Evolutionary conservation across 2,113 vertebrate genomes (phyloP).

Genomic region (Plecotus auritus): DNA sequence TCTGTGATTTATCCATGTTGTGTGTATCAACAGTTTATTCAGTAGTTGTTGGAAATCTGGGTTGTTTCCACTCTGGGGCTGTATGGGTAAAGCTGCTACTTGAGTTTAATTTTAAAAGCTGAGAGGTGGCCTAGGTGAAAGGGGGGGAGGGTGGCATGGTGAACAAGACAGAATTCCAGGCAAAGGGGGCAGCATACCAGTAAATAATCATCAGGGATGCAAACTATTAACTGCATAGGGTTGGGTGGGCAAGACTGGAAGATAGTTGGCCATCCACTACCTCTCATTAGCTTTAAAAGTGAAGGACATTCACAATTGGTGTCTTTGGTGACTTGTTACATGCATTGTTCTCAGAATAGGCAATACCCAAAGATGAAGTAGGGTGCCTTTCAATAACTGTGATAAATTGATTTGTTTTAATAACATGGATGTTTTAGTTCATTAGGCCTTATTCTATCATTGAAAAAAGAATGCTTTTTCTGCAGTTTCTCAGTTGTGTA

Average conservation of each 20-base stretch:
- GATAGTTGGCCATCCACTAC: background rate
- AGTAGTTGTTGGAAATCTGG: background rate
- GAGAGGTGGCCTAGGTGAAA: background rate
- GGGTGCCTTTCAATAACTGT: background rate
- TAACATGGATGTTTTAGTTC: constrained; percentile 1
- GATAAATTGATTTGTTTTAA: background rate
- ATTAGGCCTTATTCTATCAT: background rate
- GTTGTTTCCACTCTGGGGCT: background rate
- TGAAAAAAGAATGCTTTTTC: background rate
- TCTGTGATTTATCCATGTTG: background rate
- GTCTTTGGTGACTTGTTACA: background rate
- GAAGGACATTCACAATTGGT: background rate
- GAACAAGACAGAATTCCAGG: background rate
- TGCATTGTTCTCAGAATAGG: background rate
- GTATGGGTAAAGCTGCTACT: background rate
- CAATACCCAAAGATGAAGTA: background rate
- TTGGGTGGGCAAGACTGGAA: background rate
- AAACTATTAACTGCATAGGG: background rate
- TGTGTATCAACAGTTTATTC: background rate
- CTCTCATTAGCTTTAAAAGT: background rate
- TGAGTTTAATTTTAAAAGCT: background rate
- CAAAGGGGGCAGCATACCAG: background rate
- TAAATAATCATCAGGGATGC: background rate
- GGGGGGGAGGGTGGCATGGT: background rate
- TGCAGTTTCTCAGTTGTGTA: background rate